A percentile compares a stretch with the other conserved stretches of the same genome.
Conservation (phyloP, 2,113 vertebrate species). For the Oryzias javanicus region DNA sequence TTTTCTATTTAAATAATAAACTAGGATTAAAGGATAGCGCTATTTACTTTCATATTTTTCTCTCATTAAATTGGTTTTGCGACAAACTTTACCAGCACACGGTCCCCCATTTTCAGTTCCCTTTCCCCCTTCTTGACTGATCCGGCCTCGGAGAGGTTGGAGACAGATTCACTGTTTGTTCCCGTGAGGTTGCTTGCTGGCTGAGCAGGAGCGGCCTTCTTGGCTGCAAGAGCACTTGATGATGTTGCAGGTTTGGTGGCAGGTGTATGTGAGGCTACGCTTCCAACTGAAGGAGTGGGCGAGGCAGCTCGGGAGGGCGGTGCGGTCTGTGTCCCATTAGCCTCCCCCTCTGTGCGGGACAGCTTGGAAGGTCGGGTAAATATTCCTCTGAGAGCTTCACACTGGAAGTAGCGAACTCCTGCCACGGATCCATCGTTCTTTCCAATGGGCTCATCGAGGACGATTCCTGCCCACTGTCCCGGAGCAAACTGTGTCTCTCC, state of each 20-base stretch:
- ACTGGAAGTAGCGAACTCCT: conserved; percentile 95
- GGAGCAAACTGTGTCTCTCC: conserved; percentile 97
- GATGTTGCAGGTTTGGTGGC: conserved; percentile 52
- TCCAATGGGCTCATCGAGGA: conserved; percentile 94
- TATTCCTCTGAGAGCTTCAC: conserved; percentile 89
- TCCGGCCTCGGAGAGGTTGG: conserved; percentile 93
- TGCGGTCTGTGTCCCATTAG: conserved; percentile 82
- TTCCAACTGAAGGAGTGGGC: conserved; percentile 78
- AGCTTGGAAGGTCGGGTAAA: conserved; percentile 96
- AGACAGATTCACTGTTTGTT: conserved; percentile 90
- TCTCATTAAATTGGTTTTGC: not conserved
- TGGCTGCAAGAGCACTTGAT: conserved; percentile 41
- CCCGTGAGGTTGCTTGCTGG: conserved; percentile 85
- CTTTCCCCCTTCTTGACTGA: conserved; percentile 95
- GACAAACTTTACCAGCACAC: conserved; percentile 87
- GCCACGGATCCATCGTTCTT: conserved; percentile 97
- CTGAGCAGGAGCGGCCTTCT: conserved; percentile 61
- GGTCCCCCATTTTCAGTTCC: conserved; percentile 92
- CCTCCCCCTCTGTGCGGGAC: conserved; percentile 86
- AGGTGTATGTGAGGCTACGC: conserved; percentile 56
- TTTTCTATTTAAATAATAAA: no score
- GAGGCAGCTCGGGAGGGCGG: conserved; percentile 82
- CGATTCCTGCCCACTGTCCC: conserved; percentile 96
- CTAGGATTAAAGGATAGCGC: not conserved
- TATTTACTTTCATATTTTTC: not conserved